Evolutionary conservation across 2,888 invertebrate genomes (phyloP), one percentile per base, ranked within the genome.

Genomic region (Coenonympha glycerion): DNA sequence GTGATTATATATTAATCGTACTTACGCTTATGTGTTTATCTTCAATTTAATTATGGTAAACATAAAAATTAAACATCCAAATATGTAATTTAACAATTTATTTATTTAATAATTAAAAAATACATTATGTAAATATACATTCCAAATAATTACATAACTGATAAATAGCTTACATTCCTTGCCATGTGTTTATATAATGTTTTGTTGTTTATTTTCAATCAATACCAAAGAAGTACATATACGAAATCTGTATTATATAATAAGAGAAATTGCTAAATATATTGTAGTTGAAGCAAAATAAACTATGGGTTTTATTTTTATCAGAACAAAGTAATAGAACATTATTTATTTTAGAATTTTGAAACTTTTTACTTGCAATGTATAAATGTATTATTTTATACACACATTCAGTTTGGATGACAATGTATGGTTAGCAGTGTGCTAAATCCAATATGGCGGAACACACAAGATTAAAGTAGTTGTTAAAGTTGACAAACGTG

Each of bases 161-260:
- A 33, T 11, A 18, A 22, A 37, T 13, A 28, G 31, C 44, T 44
- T 49, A 28, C 49, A 44, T 49, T 44, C 42, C 49, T 33, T 48
- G 21, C 9, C 42, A 42, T 18, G n/a, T n/a, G n/a, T n/a, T n/a
- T n/a, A n/a, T n/a, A n/a, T n/a, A n/a, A n/a, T 13, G 5, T 44
- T 42, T 22, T 31, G 9, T 16, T 40, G n/a, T 16, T 16, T 13
- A 13, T n/a, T 22, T 31, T 39, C 22, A 6, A n/a, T 30, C 18
- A 34, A 31, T 30, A 44, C 44, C 49, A 49, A 49, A 49, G 49
- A 49, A 22, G 37, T 49, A 49, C 30, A n/a, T n/a, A n/a, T n/a
- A n/a, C 44, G 44, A 49, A 49, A 13, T 24, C 16, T 44, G 30
- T 49, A 44, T 39, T 49, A n/a, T 24, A 39, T 15, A 8, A 9